Evolutionary conservation across 2,797 vertebrate species (phyloP).

Genomic region (Lindbergichthys nudifrons): DNA sequence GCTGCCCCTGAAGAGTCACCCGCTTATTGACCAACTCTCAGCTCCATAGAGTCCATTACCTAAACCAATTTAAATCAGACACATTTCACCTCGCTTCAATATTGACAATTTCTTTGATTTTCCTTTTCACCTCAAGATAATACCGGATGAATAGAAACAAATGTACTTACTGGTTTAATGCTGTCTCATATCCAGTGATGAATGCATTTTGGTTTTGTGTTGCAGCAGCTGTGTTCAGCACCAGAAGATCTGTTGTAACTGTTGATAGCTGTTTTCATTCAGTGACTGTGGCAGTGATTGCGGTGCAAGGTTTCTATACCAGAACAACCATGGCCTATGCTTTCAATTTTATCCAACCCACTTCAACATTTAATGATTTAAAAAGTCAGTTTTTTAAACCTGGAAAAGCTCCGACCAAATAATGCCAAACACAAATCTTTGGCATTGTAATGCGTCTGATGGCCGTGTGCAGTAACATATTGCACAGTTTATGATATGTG

Average conservation of each 20-base stretch:
- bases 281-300: conserved; percentile 43
- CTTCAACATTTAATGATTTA: conserved; percentile 37
- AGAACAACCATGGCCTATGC: conserved; percentile 49
- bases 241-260: conserved; percentile 40
- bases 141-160: conserved; percentile 40
- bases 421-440: conserved; percentile 36
- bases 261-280: conserved; percentile 41
- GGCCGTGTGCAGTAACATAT: conserved; percentile 58
- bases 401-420: conserved; percentile 33
- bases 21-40: conserved; percentile 73
- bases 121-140: conserved; percentile 34
- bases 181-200: conserved; percentile 25
- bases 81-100: conserved; percentile 39
- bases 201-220: conserved; percentile 21
- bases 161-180: conserved; percentile 32
- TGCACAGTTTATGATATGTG: conserved; percentile 50
- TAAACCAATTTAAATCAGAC: conserved; percentile 75
- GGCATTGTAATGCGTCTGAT: conserved; percentile 42
- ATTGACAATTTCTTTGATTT: conserved; percentile 61
- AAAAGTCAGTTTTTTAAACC: conserved; percentile 19
- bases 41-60: conserved; percentile 77
- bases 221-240: conserved; percentile 28
- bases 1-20: conserved; percentile 69
- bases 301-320: conserved; percentile 49
- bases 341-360: conserved; percentile 45